A percentile compares a stretch with the other conserved stretches of the same genome.
Conservation (phyloP, 2,888 invertebrate genomes). For the Tinea semifulvella region DNA sequence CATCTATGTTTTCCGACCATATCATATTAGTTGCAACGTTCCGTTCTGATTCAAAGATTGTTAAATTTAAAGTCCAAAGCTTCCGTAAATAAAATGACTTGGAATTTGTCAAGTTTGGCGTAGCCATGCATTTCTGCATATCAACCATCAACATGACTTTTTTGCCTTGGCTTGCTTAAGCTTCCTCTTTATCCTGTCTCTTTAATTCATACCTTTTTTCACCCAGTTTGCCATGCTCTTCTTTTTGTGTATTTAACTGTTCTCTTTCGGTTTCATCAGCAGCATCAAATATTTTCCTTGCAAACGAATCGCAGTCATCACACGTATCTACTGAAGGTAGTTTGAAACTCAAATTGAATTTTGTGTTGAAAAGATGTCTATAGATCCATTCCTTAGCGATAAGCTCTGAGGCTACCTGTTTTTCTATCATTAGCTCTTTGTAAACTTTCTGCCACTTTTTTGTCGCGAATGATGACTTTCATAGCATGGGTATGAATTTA, state of each 20-base stretch:
- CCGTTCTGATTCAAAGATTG: background rate
- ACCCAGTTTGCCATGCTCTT: too few species aligned
- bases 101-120: too few species aligned
- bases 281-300: background rate
- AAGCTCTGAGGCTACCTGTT: too few species aligned
- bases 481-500: too few species aligned
- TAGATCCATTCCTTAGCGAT: too few species aligned
- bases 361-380: constrained; percentile 15
- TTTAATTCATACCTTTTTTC: constrained; percentile 10
- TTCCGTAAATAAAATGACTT: too few species aligned
- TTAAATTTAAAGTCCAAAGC: too few species aligned
- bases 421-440: too few species aligned
- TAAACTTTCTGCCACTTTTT: too few species aligned
- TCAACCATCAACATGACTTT: constrained; percentile 18
- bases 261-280: background rate
- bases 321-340: constrained; percentile 12
- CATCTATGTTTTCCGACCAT: background rate
- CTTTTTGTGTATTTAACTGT: too few species aligned
- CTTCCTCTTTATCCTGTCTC: constrained; percentile 3
- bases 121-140: constrained; percentile 20
- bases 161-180: background rate
- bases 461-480: too few species aligned
- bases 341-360: constrained; percentile 14
- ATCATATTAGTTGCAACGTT: background rate
- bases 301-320: constrained; percentile 9